A percentile compares a stretch with the other conserved stretches of the same genome.
Evolutionary conservation across 2,113 vertebrate species (phyloP).

Genomic region (Rhegmatorhina hoffmannsi): DNA sequence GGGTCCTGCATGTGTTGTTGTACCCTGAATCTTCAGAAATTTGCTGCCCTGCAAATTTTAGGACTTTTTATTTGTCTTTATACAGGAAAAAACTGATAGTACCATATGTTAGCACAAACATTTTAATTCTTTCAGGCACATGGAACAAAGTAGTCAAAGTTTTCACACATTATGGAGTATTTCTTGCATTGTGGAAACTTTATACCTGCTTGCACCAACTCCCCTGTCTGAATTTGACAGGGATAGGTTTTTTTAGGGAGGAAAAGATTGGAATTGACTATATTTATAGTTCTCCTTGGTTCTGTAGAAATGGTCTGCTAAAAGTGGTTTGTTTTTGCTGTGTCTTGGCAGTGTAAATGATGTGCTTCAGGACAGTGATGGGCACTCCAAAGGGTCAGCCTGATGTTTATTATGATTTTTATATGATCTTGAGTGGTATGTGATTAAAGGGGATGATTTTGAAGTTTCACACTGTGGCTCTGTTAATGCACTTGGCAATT

Average conservation of each 20-base stretch:
- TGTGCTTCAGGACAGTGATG: not conserved
- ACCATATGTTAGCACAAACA: not conserved
- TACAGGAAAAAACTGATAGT: not conserved
- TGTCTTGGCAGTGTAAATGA: not conserved
- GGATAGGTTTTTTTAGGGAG: not conserved
- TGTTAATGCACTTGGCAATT: conserved; percentile 27
- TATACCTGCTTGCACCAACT: not conserved
- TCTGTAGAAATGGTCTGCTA: not conserved
- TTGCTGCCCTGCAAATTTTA: not conserved
- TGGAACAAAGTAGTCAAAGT: not conserved
- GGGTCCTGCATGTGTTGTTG: not conserved
- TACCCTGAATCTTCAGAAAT: not conserved
- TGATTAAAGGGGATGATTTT: conserved; percentile 41
- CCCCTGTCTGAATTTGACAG: not conserved
- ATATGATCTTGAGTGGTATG: not conserved
- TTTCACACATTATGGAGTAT: not conserved
- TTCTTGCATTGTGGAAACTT: not conserved
- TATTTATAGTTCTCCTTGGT: not conserved
- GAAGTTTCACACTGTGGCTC: not conserved
- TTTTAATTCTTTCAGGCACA: not conserved
- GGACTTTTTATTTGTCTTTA: not conserved
- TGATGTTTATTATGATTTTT: conserved; percentile 5
- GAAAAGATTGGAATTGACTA: not conserved
- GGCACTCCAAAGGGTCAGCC: conserved; percentile 2
- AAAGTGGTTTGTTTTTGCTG: not conserved